These are phyloP conservation scores for Rhizoglyphus robini DNA, from an alignment of 1,140 invertebrate species.

Conservation along the genomic window DNA sequence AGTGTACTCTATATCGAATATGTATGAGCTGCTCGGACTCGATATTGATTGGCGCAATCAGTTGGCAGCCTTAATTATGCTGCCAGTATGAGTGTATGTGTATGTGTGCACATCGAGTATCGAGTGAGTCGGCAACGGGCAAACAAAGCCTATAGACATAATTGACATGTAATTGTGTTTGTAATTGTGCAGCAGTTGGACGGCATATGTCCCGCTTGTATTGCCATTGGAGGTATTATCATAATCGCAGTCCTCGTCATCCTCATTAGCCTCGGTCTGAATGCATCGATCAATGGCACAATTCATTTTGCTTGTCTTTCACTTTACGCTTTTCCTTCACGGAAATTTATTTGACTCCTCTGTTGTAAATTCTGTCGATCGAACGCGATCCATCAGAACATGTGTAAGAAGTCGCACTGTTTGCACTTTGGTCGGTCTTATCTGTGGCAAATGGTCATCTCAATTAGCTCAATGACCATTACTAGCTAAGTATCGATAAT, in stretches of 20 bases:
- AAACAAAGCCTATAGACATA: not conserved
- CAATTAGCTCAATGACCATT: not conserved
- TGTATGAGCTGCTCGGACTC: not conserved
- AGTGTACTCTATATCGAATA: not conserved
- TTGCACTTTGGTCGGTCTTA: too few species aligned
- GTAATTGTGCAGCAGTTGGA: not conserved
- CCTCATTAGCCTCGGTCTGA: slow-evolving; percentile 4
- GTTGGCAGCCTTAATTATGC: not conserved
- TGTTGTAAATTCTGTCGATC: too few species aligned
- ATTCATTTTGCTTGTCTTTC: not conserved
- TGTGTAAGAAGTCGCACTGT: too few species aligned
- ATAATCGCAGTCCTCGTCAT: slow-evolving; percentile 9
- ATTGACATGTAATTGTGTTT: slow-evolving; percentile 5
- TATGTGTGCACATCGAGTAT: not conserved
- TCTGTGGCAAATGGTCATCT: not conserved
- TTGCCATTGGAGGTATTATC: not conserved
- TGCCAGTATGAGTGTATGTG: not conserved
- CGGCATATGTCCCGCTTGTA: not conserved
- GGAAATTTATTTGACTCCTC: too few species aligned
- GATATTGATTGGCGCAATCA: slow-evolving; percentile 7
- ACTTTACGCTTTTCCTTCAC: not conserved
- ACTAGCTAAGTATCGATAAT: not conserved
- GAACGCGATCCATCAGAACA: too few species aligned
- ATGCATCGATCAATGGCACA: not conserved
- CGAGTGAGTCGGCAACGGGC: not conserved